A percentile compares a stretch with the other conserved stretches of the same genome.
Conservation (phyloP, 2,888 invertebrate genomes). For the Lasioglossum pauxillum region DNA sequence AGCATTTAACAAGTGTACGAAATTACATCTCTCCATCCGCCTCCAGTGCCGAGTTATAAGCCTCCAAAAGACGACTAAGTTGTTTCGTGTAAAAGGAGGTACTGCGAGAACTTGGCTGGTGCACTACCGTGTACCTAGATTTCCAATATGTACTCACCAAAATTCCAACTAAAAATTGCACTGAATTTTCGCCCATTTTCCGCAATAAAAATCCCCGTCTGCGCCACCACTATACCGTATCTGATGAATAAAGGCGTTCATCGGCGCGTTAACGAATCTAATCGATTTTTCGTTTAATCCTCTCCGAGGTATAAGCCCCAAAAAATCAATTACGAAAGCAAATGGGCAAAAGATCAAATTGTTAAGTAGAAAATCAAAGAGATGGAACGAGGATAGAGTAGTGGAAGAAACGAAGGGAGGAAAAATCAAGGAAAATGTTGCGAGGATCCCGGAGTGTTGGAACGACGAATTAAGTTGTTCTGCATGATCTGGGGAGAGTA, state of each 20-base stretch:
- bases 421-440: not conserved
- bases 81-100: too few relatives aligned
- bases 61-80: too few relatives aligned
- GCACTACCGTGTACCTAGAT: too few relatives aligned
- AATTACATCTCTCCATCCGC: too few relatives aligned
- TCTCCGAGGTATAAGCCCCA: conserved; percentile 51
- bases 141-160: not conserved
- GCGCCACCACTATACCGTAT: not conserved
- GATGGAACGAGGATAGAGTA: not conserved
- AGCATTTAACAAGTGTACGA: too few relatives aligned
- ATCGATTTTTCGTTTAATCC: conserved; percentile 75
- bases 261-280: conserved; percentile 29
- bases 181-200: not conserved
- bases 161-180: not conserved
- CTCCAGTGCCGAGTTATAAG: too few relatives aligned
- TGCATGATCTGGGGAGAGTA: not conserved
- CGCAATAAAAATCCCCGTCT: not conserved
- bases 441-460: not conserved
- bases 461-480: not conserved
- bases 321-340: not conserved
- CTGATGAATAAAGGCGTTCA: not conserved
- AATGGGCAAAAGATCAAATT: not conserved
- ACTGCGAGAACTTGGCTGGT: too few relatives aligned
- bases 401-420: not conserved
- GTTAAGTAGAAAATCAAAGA: not conserved